Conservation (phyloP, 2,888 invertebrate species). For the Emmelina monodactyla region DNA sequence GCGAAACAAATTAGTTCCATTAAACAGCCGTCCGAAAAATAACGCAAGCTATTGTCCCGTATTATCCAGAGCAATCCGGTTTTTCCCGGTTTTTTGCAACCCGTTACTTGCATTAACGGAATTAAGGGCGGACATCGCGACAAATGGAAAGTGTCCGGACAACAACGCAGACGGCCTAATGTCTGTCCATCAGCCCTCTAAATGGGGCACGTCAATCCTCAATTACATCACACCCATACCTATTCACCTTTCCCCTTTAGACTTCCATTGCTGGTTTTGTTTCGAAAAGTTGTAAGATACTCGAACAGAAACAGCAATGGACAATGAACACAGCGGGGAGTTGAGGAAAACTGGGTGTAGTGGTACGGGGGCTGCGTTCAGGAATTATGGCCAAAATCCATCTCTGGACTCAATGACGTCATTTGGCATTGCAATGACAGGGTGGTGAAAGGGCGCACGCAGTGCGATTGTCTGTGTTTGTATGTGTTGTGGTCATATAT, state of each 20-base stretch:
- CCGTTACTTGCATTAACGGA: slow-evolving; percentile 49
- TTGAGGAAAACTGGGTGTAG: not conserved
- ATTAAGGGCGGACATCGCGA: slow-evolving; percentile 44
- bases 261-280: slow-evolving; percentile 23
- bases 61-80: not conserved
- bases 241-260: slow-evolving; percentile 1
- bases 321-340: too few relatives aligned
- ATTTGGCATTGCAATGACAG: slow-evolving; percentile 57
- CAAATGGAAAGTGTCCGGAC: slow-evolving; percentile 49
- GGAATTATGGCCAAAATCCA: slow-evolving; percentile 60
- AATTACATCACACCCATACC: slow-evolving; percentile 28
- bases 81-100: slow-evolving; percentile 28
- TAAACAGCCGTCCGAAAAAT: too few relatives aligned
- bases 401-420: slow-evolving; percentile 58
- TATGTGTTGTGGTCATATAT: slow-evolving; percentile 14
- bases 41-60: too few relatives aligned
- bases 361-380: slow-evolving; percentile 30
- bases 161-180: slow-evolving; percentile 58
- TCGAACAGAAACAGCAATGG: slow-evolving; percentile 22
- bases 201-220: slow-evolving; percentile 59
- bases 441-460: slow-evolving; percentile 42
- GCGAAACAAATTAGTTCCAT: too few relatives aligned
- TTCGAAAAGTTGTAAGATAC: not conserved
- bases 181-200: slow-evolving; percentile 58
- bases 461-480: slow-evolving; percentile 30